Evolutionary conservation across 2,888 invertebrate species (phyloP), one percentile per base, ranked within the genome.

Genomic region (Crossocerus cetratus): DNA sequence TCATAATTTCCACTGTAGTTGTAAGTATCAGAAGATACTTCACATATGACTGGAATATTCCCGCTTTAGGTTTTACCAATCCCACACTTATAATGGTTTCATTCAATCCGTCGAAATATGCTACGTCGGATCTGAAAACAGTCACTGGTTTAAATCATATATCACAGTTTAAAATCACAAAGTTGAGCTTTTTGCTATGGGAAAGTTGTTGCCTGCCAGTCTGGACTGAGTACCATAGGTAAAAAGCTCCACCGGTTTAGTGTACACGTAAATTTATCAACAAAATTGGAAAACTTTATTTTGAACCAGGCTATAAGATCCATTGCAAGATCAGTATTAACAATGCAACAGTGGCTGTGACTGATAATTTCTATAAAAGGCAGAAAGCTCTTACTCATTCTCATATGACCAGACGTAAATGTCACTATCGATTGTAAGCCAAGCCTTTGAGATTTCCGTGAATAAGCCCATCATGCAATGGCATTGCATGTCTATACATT

Each of bases 401-500:
- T 98, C 98, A 91, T 98, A 99, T 23, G 98, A 96, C 99, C 99
- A 99, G 45, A 99, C 94, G 92, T 98, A 99, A 83, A 99, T 96
- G 91, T 99, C 98, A 84, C 97, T 98, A 89, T 99, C 99, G 82
- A 99, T 97, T 3, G 98, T 97, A 66, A 99, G 92, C 99, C 99
- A 99, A 0, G 99, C 99, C 87, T 99, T 93, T 65, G 95, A 96
- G 80, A 99, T 98, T 90, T 98, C 98, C 69, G 98, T 96, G 91
- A 99, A 99, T 8, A 99, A 92, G 2, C 99, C 99, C 97, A 99
- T 98, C 92, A 96, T 94, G 89, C 97, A 98, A 87, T 98, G 97
- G 82, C 97, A 97, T 91, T 98, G 98, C 93, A 98, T 96, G 91
- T 97, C 98, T 98, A 90, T 75, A 83, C 62, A 61, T 68, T 20